Percentiles rank a stretch among this genome's conserved stretches.
These are phyloP conservation scores for Pherbina coryleti DNA, from an alignment of 2,888 invertebrate species.

Conservation along the genomic window DNA sequence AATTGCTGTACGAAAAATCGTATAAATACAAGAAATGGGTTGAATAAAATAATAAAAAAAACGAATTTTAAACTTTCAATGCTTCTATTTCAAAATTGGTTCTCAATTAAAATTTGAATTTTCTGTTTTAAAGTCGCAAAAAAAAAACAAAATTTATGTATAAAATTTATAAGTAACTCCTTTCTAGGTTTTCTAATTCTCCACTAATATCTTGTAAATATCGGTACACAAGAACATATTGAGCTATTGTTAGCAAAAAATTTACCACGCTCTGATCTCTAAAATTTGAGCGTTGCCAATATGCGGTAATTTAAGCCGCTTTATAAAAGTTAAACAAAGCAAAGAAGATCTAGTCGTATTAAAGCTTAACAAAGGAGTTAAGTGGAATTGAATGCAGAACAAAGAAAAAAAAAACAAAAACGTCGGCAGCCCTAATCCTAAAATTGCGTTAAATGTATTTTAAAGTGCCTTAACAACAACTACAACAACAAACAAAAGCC, in stretches of 20 bases:
- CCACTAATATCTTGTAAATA: too few species aligned
- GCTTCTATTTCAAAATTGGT: too few species aligned
- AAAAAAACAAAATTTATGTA: too few species aligned
- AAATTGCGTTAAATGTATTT: conserved; percentile 40
- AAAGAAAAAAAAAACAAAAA: not conserved
- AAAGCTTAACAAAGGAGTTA: not conserved
- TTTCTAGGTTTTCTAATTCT: too few species aligned
- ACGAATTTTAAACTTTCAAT: too few species aligned
- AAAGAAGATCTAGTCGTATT: not conserved
- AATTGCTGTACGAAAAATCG: too few species aligned
- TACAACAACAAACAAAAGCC: conserved; percentile 7
- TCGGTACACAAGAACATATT: too few species aligned
- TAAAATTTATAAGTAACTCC: too few species aligned
- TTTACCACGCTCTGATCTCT: not conserved
- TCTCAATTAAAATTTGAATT: too few species aligned
- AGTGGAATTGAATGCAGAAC: not conserved
- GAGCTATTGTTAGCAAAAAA: not conserved
- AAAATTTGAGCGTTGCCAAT: not conserved
- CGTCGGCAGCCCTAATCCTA: conserved; percentile 3
- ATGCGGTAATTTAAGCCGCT: conserved; percentile 42
- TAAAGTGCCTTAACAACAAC: conserved; percentile 30
- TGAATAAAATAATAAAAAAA: too few species aligned
- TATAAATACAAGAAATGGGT: too few species aligned
- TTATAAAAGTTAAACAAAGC: conserved; percentile 40
- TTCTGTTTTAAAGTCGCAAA: too few species aligned